These are phyloP conservation scores for Teleiodes luculella DNA, from an alignment of 2,888 invertebrate species.

Conservation along the genomic window DNA sequence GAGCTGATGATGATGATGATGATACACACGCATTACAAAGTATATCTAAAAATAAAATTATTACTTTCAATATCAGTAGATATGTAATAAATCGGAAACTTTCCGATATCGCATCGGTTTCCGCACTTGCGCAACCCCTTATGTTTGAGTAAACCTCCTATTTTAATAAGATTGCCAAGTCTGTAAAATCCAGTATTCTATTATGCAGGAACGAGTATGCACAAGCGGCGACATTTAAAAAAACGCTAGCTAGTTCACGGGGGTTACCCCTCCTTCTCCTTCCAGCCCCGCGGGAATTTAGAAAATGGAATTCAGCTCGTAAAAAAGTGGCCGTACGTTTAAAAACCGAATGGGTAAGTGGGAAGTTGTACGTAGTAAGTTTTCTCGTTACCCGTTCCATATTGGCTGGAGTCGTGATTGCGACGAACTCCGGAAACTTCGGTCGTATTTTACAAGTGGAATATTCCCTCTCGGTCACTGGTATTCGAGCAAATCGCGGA, in stretches of 20 bases:
- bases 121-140: not conserved
- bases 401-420: constrained; percentile 33
- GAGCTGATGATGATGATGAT: too few species aligned
- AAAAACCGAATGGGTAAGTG: constrained; percentile 32
- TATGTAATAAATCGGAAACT: not conserved
- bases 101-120: not conserved
- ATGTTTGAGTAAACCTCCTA: not conserved
- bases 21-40: too few species aligned
- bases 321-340: constrained; percentile 30
- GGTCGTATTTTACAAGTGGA: constrained; percentile 35
- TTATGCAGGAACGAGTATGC: not conserved
- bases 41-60: too few species aligned
- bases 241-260: not conserved
- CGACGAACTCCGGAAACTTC: constrained; percentile 27
- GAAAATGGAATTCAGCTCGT: constrained; percentile 23
- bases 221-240: constrained; percentile 4
- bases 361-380: constrained; percentile 34
- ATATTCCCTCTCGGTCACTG: constrained; percentile 28
- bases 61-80: too few species aligned
- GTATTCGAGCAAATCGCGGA: constrained; percentile 35
- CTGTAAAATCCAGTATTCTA: not conserved
- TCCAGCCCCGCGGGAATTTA: constrained; percentile 20
- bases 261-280: not conserved
- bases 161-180: not conserved
- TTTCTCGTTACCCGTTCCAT: constrained; percentile 40